These are phyloP conservation scores for Dasypogon diadema DNA, from an alignment of 2,888 invertebrate genomes.

Conservation along the genomic window DNA sequence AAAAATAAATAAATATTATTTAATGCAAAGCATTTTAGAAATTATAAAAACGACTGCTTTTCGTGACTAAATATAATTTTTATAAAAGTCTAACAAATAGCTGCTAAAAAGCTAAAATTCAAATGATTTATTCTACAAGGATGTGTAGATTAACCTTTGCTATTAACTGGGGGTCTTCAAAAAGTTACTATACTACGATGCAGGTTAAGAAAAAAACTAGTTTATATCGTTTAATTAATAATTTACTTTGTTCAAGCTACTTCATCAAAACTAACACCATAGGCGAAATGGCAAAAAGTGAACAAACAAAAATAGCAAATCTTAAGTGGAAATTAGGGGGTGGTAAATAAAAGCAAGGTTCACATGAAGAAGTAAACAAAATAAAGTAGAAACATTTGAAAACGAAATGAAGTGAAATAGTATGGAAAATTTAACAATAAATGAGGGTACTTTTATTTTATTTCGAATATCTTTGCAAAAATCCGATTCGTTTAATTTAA, in stretches of 20 bases:
- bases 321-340: not conserved
- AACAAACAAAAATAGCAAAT: not conserved
- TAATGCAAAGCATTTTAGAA: no score
- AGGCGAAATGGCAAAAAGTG: not conserved
- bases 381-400: no score
- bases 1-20: no score
- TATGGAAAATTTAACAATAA: not conserved
- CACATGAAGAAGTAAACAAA: not conserved
- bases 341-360: not conserved
- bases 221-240: not conserved
- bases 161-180: slow-evolving; percentile 4
- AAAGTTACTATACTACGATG: slow-evolving; percentile 22
- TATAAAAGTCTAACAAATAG: slow-evolving; percentile 16
- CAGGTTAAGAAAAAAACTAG: not conserved
- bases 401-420: not conserved
- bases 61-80: not conserved
- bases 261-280: not conserved
- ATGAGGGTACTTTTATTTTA: no score
- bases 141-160: not conserved
- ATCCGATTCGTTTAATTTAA: no score
- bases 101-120: slow-evolving; percentile 10
- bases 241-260: not conserved
- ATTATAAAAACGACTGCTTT: slow-evolving; percentile 32
- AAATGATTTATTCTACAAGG: slow-evolving; percentile 17
- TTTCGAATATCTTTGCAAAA: no score